Evolutionary conservation across 2,797 vertebrate species (phyloP).

Genomic region (Sebastes diaconus): DNA sequence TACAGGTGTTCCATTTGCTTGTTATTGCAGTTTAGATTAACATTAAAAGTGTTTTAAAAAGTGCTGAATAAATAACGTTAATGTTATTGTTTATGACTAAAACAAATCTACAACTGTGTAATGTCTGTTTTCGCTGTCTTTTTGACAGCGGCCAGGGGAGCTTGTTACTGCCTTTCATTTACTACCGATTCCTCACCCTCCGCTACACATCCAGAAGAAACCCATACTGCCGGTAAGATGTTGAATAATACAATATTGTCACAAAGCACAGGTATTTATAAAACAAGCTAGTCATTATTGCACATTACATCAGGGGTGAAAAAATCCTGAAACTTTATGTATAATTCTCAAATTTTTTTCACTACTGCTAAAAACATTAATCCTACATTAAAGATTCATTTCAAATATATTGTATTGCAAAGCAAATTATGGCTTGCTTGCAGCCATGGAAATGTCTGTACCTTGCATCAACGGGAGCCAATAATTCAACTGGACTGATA

Average conservation of each 20-base stretch:
- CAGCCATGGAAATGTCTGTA: no score
- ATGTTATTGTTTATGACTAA: background rate
- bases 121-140: slow-evolving; percentile 22
- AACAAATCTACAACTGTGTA: background rate
- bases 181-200: slow-evolving; percentile 96
- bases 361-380: background rate
- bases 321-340: no score
- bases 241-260: background rate
- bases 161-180: slow-evolving; percentile 97
- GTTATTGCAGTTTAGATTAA: background rate
- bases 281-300: background rate
- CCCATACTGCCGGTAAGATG: slow-evolving; percentile 95
- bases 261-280: background rate
- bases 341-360: no score
- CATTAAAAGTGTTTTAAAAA: background rate
- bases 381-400: background rate
- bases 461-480: no score
- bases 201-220: slow-evolving; percentile 97
- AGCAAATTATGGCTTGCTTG: background rate
- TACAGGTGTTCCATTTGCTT: background rate
- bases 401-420: background rate
- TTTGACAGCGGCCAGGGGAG: slow-evolving; percentile 93
- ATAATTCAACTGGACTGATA: no score
- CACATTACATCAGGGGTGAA: background rate
- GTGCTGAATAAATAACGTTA: background rate